These are phyloP conservation scores for Paramacrobiotus metropolitanus DNA, from an alignment of 1,140 invertebrate genomes.

Conservation along the genomic window DNA sequence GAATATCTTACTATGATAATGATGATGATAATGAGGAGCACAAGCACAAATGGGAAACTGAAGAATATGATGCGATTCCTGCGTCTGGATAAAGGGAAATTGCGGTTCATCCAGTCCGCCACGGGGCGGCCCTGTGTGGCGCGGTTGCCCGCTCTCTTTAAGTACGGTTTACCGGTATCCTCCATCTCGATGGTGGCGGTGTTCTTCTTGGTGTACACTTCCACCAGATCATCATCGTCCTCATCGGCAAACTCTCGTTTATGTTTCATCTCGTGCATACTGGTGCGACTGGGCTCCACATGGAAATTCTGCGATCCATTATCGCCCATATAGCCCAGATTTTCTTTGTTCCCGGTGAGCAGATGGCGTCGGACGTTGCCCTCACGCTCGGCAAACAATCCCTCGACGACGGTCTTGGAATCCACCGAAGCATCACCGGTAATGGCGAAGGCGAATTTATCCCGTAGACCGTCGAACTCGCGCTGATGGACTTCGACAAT, in stretches of 20 bases:
- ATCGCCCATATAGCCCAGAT: not conserved
- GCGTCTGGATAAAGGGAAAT: not conserved
- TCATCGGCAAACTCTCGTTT: not conserved
- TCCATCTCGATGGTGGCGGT: not conserved
- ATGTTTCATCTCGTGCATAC: not conserved
- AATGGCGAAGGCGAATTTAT: not conserved
- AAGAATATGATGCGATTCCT: not conserved
- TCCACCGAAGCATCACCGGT: not conserved
- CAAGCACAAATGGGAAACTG: not conserved
- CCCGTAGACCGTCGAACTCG: not conserved
- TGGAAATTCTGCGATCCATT: not conserved
- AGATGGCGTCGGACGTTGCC: not conserved
- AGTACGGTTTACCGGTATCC: not conserved
- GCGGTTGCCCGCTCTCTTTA: not conserved
- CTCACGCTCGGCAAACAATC: not conserved
- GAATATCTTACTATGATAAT: not conserved
- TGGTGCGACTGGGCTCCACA: not conserved
- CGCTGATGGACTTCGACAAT: not conserved
- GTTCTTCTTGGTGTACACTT: not conserved
- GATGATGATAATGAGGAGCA: not conserved
- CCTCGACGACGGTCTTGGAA: not conserved
- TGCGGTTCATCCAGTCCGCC: not conserved
- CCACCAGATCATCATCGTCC: constrained; percentile 3
- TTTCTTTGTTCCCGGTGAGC: not conserved
- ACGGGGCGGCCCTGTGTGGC: not conserved